Evolutionary conservation across 2,113 vertebrate genomes (phyloP), one percentile per base, ranked within the genome.

Genomic region (Myotis yumanensis): DNA sequence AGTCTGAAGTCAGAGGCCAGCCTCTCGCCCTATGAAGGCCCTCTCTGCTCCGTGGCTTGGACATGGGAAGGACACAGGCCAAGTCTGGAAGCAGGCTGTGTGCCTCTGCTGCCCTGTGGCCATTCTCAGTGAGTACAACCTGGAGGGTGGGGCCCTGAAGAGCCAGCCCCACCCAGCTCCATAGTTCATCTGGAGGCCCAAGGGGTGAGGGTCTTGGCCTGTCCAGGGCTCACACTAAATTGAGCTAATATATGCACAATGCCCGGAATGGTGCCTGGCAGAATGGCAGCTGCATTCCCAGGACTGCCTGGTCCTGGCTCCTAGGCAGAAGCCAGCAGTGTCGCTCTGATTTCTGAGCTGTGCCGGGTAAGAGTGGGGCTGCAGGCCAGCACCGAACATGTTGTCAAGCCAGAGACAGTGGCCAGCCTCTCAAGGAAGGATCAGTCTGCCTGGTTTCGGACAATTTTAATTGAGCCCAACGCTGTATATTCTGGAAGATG

Each of bases 1-100:
- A 91, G 95, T 20, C 28, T 90, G 48, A 91, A 98, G 97, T 77
- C 85, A 59, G 82, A 57, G 52, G 88, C 84, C 94, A 89, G 97
- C 90, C 91, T 1, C 92, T 46, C 23, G n/a, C 93, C 88, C 94
- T 71, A n/a, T 9, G 73, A 28, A 59, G 88, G 16, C 17, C 81
- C 77, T 30, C 64, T 6, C 28, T 28, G 35, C 48, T 68, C 86
- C 3, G 0, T 1, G 71, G 46, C 59, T 22, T 0, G 20, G 72
- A 10, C n/a, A n/a, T 0, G 6, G 22, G 11, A 20, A 69, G 9
- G 15, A 37, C 22, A 4, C 0, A 0, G 30, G 17, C 6, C 54
- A 76, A 83, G 15, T 69, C 48, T 40, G 87, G 17, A 95, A 86
- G 93, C 57, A 81, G 92, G 96, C 91, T 59, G 1, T 40, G 93